Evolutionary conservation across 2,888 invertebrate genomes (phyloP).

Genomic region (Apotomis capreana): DNA sequence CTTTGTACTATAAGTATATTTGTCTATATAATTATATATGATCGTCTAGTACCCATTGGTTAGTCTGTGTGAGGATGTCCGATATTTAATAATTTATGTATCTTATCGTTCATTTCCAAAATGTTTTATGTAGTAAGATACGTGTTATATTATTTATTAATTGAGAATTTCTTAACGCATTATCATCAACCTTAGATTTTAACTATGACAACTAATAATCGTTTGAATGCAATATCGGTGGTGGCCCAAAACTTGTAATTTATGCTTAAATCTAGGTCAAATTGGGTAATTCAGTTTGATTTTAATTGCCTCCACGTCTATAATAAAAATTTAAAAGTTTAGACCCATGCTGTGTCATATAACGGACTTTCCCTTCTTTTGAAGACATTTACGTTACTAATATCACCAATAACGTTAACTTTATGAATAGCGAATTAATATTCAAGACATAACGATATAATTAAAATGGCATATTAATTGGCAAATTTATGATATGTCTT

Average conservation of each 20-base stretch:
- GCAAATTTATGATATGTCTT: constrained; percentile 7
- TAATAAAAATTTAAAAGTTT: constrained; percentile 26
- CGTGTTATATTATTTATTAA: too few relatives aligned
- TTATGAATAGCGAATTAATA: constrained; percentile 33
- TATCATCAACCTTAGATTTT: background rate
- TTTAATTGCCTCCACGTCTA: constrained; percentile 23
- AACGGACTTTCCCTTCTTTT: constrained; percentile 28
- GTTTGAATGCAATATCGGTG: background rate
- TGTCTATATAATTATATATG: too few relatives aligned
- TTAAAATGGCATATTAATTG: constrained; percentile 28
- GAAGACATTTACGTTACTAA: constrained; percentile 4
- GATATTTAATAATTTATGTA: too few relatives aligned
- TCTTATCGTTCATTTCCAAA: too few relatives aligned
- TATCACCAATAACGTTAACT: background rate
- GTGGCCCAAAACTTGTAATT: constrained; percentile 1
- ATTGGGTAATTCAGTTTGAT: constrained; percentile 14
- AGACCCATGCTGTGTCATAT: constrained; percentile 11
- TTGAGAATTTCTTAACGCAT: background rate
- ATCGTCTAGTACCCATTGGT: too few relatives aligned
- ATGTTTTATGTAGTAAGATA: too few relatives aligned
- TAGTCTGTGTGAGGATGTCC: too few relatives aligned
- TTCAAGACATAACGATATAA: constrained; percentile 25
- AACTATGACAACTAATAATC: constrained; percentile 3
- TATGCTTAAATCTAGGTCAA: constrained; percentile 11
- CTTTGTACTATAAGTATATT: too few relatives aligned